phyloP scores from a whole-genome alignment of 2,797 vertebrate species.

The Tiaroga cobitis region DNA sequence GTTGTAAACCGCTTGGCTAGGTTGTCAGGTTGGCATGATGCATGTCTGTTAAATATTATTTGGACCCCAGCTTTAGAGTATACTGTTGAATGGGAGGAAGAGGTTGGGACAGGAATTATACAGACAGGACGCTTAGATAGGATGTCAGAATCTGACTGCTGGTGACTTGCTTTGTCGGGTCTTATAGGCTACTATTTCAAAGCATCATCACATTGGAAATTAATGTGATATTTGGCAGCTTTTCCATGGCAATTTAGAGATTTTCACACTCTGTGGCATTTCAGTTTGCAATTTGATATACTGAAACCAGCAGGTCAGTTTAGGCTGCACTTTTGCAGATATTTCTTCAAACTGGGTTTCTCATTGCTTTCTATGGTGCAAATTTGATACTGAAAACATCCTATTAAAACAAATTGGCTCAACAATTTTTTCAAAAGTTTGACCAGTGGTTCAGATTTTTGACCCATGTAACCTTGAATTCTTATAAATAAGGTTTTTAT shows the following conservation, averaged over 20 bases:
- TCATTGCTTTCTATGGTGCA: not conserved
- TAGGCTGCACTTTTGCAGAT: not conserved
- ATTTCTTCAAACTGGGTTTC: not conserved
- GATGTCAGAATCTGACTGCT: slow-evolving; percentile 18
- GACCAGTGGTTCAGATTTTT: too few relatives aligned
- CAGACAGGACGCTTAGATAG: not conserved
- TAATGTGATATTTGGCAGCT: slow-evolving; percentile 8
- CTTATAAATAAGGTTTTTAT: not conserved
- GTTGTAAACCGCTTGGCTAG: not conserved
- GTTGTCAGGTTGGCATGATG: not conserved
- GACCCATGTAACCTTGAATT: too few relatives aligned
- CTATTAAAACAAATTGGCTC: not conserved
- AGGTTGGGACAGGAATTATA: slow-evolving; percentile 3
- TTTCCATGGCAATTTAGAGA: not conserved
- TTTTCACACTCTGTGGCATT: not conserved
- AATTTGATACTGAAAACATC: not conserved
- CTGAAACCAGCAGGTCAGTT: not conserved
- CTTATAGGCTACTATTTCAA: slow-evolving; percentile 17
- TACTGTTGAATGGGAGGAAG: not conserved
- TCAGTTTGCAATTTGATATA: not conserved
- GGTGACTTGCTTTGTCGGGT: slow-evolving; percentile 17
- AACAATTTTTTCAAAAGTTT: too few relatives aligned
- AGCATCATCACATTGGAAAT: slow-evolving; percentile 23
- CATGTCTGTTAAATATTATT: not conserved
- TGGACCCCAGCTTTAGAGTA: not conserved